phyloP scores from a whole-genome alignment of 2,797 vertebrate genomes.

The Sphenodon punctatus region DNA sequence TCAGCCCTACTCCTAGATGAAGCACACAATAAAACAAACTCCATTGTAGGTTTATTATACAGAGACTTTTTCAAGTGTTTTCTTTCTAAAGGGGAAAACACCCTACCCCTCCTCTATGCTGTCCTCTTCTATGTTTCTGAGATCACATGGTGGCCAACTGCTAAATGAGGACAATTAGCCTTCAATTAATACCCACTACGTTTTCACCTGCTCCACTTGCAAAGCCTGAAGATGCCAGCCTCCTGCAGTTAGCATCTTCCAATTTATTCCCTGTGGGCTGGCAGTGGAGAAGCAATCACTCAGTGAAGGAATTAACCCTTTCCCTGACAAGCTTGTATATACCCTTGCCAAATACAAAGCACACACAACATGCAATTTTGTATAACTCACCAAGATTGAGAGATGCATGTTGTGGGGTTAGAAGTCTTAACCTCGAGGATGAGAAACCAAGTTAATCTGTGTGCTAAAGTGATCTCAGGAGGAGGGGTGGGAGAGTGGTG shows the following conservation, averaged over 20 bases:
- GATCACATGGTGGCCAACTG: neutral
- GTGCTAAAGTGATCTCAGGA: too few species aligned
- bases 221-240: neutral
- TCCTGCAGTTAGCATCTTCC: neutral
- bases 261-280: neutral
- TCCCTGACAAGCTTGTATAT: neutral
- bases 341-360: neutral
- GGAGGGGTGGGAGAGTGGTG: too few species aligned
- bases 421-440: neutral
- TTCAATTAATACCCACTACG: neutral
- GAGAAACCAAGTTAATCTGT: too few species aligned
- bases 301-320: neutral
- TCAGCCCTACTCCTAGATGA: too few species aligned
- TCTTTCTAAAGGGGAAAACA: neutral
- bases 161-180: neutral
- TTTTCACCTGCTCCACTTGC: neutral
- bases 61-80: neutral
- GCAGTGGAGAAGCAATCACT: neutral
- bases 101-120: neutral
- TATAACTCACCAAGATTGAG: neutral
- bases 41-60: too few species aligned
- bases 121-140: neutral
- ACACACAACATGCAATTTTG: neutral
- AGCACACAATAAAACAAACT: too few species aligned
- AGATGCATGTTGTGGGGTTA: neutral